Evolutionary conservation across 1,140 invertebrate genomes (phyloP).

Genomic region (Steinernema feltiae): DNA sequence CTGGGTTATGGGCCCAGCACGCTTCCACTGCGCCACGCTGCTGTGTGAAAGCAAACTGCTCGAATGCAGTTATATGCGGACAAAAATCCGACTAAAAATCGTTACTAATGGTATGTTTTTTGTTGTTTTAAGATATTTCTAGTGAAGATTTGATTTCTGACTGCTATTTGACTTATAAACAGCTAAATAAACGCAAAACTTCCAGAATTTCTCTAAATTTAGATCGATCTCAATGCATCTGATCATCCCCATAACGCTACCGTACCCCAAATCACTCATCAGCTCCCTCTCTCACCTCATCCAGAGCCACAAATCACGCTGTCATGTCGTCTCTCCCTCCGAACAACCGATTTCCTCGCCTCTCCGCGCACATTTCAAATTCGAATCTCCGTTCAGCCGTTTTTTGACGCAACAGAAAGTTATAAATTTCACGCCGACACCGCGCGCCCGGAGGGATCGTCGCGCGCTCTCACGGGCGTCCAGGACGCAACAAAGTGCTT

Average conservation of each 20-base stretch:
- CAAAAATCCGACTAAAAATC: too few species aligned
- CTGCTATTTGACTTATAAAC: too few species aligned
- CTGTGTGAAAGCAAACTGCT: too few species aligned
- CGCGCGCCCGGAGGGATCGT: not conserved
- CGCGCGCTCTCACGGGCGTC: not conserved
- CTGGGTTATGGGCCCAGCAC: slow-evolving; percentile 93
- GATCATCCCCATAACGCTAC: not conserved
- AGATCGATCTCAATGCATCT: slow-evolving; percentile 60
- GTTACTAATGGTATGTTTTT: too few species aligned
- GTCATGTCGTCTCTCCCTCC: not conserved
- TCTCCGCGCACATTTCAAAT: not conserved
- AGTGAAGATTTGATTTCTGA: too few species aligned
- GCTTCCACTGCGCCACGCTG: slow-evolving; percentile 93
- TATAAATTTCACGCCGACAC: not conserved
- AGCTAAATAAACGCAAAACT: too few species aligned
- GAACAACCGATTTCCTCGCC: too few species aligned
- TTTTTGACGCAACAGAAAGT: not conserved
- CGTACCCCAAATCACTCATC: not conserved
- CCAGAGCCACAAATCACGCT: not conserved
- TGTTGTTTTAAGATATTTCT: too few species aligned
- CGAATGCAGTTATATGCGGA: too few species aligned
- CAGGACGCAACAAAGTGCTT: not conserved
- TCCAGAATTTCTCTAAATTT: too few species aligned
- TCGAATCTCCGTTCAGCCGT: not conserved
- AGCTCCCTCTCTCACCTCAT: too few species aligned